Evolutionary conservation across 2,797 vertebrate species (phyloP), one percentile per base, ranked within the genome.

Genomic region (Acanthurus leucopareius): DNA sequence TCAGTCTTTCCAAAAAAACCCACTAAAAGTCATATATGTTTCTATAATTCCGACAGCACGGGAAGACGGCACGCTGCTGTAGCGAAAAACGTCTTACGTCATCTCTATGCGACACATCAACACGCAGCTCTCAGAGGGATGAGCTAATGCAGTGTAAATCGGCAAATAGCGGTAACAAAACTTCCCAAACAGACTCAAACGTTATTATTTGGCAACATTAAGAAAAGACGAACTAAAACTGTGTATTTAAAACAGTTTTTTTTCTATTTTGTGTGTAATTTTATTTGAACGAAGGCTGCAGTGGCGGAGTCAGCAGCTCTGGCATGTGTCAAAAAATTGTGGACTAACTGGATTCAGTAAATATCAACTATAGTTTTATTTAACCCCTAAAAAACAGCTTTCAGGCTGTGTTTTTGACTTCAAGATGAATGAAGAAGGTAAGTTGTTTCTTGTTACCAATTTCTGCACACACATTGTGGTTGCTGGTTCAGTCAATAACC

Each of bases 401-500:
- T 7, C 5, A 20, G 22, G 15, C 1, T 56, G 17, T 1, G 10
- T 0, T n/a, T 19, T 10, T 9, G 22, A 1, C 5, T 28, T 60
- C 64, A 87, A 56, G 16, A 95, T 95, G 95, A 92, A 94, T 38
- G 86, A 95, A 89, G 89, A 87, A 88, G 94, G 95, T 95, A 56
- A 44, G 89, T 48, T 3, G 1, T 19, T 4, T 3, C 1, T 0
- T 2, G 19, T 52, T 16, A 25, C 10, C 0, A 0, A 0, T 2
- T 35, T 35, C 3, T 0, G 3, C 22, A 7, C 7, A 1, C 20
- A 1, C 20, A 0, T 16, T 13, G 7, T 16, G 8, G 10, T 5
- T 3, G 0, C 2, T 8, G 0, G 17, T 1, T 4, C 42, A 7
- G 15, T 9, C 7, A 2, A n/a, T 44, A 10, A 58, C 15, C 16